Evolutionary conservation across 1,140 invertebrate genomes (phyloP).

Genomic region (Grapholita molesta): DNA sequence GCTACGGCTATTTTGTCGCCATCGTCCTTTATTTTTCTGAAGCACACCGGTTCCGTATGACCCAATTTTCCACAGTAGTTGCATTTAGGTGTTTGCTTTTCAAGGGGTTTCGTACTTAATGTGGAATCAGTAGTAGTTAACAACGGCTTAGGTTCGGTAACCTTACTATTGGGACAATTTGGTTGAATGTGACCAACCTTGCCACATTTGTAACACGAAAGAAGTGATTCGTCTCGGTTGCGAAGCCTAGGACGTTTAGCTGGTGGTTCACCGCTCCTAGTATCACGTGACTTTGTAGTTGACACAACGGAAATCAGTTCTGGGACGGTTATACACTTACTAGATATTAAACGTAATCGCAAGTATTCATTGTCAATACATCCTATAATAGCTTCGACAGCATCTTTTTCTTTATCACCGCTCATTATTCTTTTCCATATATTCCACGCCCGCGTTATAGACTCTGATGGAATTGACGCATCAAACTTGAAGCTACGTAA

Average conservation of each 20-base stretch:
- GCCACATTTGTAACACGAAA: conserved; percentile 15
- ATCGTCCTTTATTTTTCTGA: background rate
- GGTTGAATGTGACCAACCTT: conserved; percentile 14
- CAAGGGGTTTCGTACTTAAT: background rate
- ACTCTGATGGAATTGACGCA: background rate
- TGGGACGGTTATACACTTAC: background rate
- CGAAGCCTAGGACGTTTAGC: conserved; percentile 12
- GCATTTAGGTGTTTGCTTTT: background rate
- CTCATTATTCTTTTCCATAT: conserved; percentile 12
- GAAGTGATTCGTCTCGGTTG: background rate
- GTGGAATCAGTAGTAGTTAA: background rate
- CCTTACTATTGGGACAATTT: background rate
- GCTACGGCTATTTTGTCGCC: background rate
- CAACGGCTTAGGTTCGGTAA: conserved; percentile 7
- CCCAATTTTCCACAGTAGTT: conserved; percentile 7
- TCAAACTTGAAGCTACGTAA: conserved; percentile 14
- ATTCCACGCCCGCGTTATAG: conserved; percentile 12
- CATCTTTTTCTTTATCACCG: conserved; percentile 8
- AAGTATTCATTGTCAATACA: background rate
- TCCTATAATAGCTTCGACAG: background rate
- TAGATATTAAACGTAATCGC: background rate
- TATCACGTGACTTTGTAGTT: background rate
- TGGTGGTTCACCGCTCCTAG: background rate
- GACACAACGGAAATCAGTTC: conserved; percentile 1
- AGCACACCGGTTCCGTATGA: conserved; percentile 2